Evolutionary conservation across 2,888 invertebrate genomes (phyloP).

Genomic region (Polyommatus icarus): DNA sequence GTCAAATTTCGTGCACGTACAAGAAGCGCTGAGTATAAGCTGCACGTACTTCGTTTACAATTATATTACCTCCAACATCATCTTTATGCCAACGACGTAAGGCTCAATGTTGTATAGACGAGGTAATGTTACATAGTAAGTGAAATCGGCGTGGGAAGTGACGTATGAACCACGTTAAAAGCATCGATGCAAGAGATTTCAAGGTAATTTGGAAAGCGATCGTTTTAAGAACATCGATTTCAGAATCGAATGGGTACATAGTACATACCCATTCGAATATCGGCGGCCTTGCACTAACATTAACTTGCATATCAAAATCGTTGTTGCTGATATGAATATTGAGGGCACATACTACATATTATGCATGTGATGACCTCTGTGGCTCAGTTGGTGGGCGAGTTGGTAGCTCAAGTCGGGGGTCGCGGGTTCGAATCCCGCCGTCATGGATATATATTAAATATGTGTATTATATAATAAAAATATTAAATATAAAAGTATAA

Average conservation of each 20-base stretch:
- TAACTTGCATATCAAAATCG: neutral
- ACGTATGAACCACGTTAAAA: neutral
- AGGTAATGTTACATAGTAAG: neutral
- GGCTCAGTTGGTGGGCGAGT: no score
- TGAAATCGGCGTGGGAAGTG: slow-evolving; percentile 11
- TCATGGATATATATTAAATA: no score
- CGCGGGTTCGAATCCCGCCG: no score
- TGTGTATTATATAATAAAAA: no score
- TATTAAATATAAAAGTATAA: no score
- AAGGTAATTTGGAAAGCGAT: neutral
- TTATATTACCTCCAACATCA: neutral
- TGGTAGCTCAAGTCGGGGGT: no score
- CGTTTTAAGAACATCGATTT: neutral
- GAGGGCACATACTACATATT: no score
- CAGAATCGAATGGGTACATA: neutral
- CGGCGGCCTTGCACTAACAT: no score
- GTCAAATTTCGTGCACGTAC: slow-evolving; percentile 3
- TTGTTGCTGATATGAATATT: neutral
- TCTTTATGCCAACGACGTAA: neutral
- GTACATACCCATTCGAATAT: no score
- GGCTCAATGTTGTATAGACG: neutral
- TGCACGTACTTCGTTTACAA: neutral
- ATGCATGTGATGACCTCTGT: no score
- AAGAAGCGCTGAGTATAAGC: slow-evolving; percentile 5
- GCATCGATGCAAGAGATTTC: neutral